Evolutionary conservation across 2,888 invertebrate genomes (phyloP).

Genomic region (Cephus pygmeus): DNA sequence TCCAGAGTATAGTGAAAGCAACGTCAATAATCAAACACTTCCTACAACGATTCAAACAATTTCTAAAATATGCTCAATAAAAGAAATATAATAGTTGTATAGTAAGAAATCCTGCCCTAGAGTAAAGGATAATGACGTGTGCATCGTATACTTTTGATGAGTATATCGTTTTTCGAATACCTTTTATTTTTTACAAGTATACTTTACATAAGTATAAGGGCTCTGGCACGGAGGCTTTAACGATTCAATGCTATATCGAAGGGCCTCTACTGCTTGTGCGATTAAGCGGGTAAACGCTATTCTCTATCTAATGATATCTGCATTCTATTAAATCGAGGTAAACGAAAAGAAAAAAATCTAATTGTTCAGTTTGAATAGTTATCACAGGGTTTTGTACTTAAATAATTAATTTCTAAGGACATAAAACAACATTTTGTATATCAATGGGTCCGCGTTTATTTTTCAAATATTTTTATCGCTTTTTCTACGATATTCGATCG

Average conservation of each 20-base stretch:
- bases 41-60: slow-evolving; percentile 63
- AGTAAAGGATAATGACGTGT: slow-evolving; percentile 45
- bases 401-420: slow-evolving; percentile 18
- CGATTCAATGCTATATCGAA: slow-evolving; percentile 23
- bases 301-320: slow-evolving; percentile 26
- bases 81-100: slow-evolving; percentile 57
- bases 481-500: no score
- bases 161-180: slow-evolving; percentile 54
- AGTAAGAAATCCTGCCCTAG: slow-evolving; percentile 58
- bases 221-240: slow-evolving; percentile 29
- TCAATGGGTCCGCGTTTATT: no score
- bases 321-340: slow-evolving; percentile 13
- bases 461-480: no score
- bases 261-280: neutral
- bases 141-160: slow-evolving; percentile 50
- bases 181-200: slow-evolving; percentile 57
- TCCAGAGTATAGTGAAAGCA: slow-evolving; percentile 58
- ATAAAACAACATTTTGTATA: no score
- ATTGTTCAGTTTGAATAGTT: slow-evolving; percentile 6
- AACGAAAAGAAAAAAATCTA: neutral
- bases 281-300: slow-evolving; percentile 11
- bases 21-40: slow-evolving; percentile 60
- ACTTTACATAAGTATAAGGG: slow-evolving; percentile 43
- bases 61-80: slow-evolving; percentile 64
- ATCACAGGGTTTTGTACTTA: slow-evolving; percentile 18